Base-by-base conservation (phyloP, 2,888 invertebrate genomes). In the Drosophila rellima region DNA sequence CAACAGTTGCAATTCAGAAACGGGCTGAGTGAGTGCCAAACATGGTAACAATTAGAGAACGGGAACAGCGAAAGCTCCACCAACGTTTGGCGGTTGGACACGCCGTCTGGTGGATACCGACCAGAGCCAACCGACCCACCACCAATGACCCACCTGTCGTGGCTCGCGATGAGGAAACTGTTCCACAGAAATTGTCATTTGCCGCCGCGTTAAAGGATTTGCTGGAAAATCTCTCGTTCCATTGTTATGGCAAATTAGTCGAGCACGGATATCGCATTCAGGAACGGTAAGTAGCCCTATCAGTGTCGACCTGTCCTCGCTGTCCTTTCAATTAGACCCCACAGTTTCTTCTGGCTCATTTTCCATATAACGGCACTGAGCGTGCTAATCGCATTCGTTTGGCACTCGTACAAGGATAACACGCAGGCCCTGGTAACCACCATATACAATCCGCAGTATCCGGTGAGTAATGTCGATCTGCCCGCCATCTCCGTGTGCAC, bases 401-500 rank as follows among this genome's bases (percentile, higher is more conserved):
- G 73, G 78, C 63, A 69, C 48, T 83, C 79, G 42, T 80, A 74
- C 64, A 74, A 72, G 33, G 75, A 76, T 31, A 76, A 73, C 3
- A 70, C 75, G 31, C 80, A 82, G 18, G 72, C 75, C 13, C 64
- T 91, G 54, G 78, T 83, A 7, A 90, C 81, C 65, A 88, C 82
- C 54, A 80, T 90, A 10, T 87, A 80, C 51, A 80, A 91, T 69
- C 88, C 91, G 1, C 48, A 84, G 11, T 94, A 94, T 87, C 94
- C 94, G 0, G 93, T 95, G 26, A 89, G 92, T 4, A 83, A 94
- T 11, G 93, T 95, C 1, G 93, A 94, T 63, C 95, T 95, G 83
- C 95, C 95, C 0, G 94, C 89, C 0, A 91, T 95, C 0, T 94
- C 94, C 0, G 82, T 95, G 2, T 95, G 95, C 81, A 94, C 93